These are phyloP conservation scores for Pantherophis alleghaniensis DNA, from an alignment of 2,797 vertebrate species.

Conservation along the genomic window DNA sequence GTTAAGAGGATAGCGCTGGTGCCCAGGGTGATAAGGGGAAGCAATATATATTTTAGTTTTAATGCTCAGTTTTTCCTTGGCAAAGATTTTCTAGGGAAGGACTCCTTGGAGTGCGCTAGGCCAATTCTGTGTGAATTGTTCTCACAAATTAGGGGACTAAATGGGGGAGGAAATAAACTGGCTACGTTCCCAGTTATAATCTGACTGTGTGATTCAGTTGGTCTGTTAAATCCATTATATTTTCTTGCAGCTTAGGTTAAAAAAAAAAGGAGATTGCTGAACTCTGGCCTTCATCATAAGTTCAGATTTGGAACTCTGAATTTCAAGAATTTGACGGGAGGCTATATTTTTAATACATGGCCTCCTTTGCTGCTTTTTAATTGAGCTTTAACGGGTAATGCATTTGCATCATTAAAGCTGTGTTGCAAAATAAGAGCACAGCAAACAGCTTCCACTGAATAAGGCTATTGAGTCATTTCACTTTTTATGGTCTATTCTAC, in stretches of 20 bases:
- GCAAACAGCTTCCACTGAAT: not conserved
- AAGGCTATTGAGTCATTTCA: not conserved
- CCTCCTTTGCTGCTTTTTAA: slow-evolving; percentile 49
- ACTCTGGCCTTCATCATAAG: slow-evolving; percentile 52
- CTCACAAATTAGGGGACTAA: slow-evolving; percentile 36
- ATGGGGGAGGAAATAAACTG: slow-evolving; percentile 44
- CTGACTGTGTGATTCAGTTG: slow-evolving; percentile 35
- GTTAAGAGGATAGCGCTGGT: not conserved
- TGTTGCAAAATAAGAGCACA: fast-evolving
- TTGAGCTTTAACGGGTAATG: slow-evolving; percentile 51
- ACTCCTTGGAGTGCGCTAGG: not conserved
- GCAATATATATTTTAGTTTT: not conserved
- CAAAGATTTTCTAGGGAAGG: slow-evolving; percentile 39
- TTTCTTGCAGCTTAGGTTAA: slow-evolving; percentile 53
- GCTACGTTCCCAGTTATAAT: slow-evolving; percentile 40
- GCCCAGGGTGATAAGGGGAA: not conserved
- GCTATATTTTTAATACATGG: slow-evolving; percentile 53
- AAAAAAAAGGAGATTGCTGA: slow-evolving; percentile 46
- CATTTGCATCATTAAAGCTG: slow-evolving; percentile 33
- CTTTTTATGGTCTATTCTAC: not conserved
- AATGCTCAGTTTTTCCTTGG: not conserved
- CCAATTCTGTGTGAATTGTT: slow-evolving; percentile 41
- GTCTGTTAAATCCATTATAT: slow-evolving; percentile 40
- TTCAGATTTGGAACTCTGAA: slow-evolving; percentile 40
- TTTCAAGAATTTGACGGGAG: slow-evolving; percentile 47